These are phyloP conservation scores for Cromileptes altivelis DNA, from an alignment of 2,113 vertebrate genomes.

Conservation along the genomic window DNA sequence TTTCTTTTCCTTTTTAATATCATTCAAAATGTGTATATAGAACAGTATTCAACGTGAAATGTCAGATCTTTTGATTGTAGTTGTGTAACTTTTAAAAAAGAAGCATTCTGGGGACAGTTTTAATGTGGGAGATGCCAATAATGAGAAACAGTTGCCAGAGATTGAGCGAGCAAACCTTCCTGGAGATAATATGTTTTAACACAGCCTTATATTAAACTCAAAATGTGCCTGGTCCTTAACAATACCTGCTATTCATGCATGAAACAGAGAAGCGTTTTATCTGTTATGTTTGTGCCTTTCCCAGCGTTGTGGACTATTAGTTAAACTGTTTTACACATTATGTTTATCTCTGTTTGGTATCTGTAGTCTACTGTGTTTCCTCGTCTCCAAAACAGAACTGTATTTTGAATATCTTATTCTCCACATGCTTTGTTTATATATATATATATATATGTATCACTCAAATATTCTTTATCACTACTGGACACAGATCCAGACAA, in stretches of 20 bases:
- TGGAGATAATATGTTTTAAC: constrained; percentile 22
- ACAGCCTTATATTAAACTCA: constrained; percentile 22
- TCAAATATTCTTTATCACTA: constrained; percentile 26
- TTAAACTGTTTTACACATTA: neutral
- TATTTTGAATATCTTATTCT: constrained; percentile 28
- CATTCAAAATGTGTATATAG: constrained; percentile 57
- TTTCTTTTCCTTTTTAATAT: constrained; percentile 42
- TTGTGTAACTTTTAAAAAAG: neutral
- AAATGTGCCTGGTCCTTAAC: constrained; percentile 51
- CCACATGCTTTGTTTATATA: constrained; percentile 12
- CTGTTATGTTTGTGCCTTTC: constrained; percentile 6
- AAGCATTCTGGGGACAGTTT: neutral
- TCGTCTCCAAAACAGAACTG: constrained; percentile 1
- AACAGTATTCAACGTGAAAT: constrained; percentile 51
- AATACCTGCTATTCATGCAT: constrained; percentile 30
- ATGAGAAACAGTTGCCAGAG: constrained; percentile 46
- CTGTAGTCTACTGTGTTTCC: neutral
- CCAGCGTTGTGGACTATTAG: neutral
- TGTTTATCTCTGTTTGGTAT: neutral
- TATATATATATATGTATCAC: neutral
- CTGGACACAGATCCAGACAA: constrained; percentile 28
- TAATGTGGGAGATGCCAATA: constrained; percentile 40
- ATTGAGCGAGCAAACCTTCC: neutral
- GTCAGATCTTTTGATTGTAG: constrained; percentile 40
- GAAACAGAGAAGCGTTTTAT: constrained; percentile 24